Evolutionary conservation across 1,140 invertebrate species (phyloP), one percentile per base, ranked within the genome.

Genomic region (Drosophila neocordata): DNA sequence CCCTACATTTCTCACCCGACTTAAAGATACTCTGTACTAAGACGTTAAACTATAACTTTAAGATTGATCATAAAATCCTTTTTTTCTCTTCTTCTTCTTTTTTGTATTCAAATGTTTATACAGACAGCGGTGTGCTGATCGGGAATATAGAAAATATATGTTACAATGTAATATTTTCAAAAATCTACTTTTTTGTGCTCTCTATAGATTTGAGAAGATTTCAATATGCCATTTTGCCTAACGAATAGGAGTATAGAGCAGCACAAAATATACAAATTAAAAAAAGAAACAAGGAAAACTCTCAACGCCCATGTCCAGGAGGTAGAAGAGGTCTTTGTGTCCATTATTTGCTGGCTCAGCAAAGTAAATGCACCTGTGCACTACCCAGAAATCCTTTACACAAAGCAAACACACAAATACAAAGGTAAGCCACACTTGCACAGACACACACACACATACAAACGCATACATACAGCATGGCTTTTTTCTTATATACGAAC

Each of bases 291-390:
- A 62, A 69, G 61, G 59, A 53, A 69, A 72, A 53, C 66, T 48
- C 69, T 64, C 62, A 70, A 64, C 65, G 13, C 65, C 62, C 77
- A 64, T 73, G 78, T 76, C 63, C 65, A 60, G 67, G 48, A 51
- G 69, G 73, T 59, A 44, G 38, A 44, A 51, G 11, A 52, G 59
- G 51, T 73, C 65, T 69, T 35, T 27, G 41, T 18, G 71, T 61
- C 55, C 52, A 56, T 52, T 88, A 82, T 82, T 12, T 78, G 82
- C 78, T 82, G 75, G 18, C 22, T 79, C 82, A 88, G 82, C 82
- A 76, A 56, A 34, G 55, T 68, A 75, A 66, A 78, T 87, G 82
- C 82, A 87, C 82, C 82, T 87, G 82, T 87, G 83, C 83, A 87
- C 65, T 73, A 56, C 53, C 41, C 65, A 67, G 70, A 73, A 82